These are phyloP conservation scores for Gymnocephalus cernua DNA, from an alignment of 2,113 vertebrate genomes.

Conservation along the genomic window DNA sequence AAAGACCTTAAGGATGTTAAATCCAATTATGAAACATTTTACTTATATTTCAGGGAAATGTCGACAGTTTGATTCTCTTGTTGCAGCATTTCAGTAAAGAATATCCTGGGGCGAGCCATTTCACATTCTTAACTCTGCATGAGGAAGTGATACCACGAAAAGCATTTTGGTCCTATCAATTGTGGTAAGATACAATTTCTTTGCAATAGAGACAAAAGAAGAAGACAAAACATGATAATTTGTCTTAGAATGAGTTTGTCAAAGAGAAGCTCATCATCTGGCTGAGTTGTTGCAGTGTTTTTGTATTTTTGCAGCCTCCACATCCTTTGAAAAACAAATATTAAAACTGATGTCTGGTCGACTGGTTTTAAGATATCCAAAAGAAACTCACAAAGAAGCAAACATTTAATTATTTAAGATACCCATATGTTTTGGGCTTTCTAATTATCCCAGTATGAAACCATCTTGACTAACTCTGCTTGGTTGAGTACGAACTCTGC, in stretches of 20 bases:
- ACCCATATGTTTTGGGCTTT: slow-evolving; percentile 48
- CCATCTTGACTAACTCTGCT: slow-evolving; percentile 48
- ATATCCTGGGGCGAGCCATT: not conserved
- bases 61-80: slow-evolving; percentile 12
- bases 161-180: not conserved
- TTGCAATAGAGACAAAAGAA: not conserved
- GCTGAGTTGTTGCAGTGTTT: not conserved
- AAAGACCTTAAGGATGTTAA: slow-evolving; percentile 13
- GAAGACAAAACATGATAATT: slow-evolving; percentile 1
- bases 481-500: slow-evolving; percentile 17
- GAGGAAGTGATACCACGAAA: not conserved
- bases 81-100: slow-evolving; percentile 5
- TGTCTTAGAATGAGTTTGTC: not conserved
- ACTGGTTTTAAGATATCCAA: slow-evolving; percentile 21
- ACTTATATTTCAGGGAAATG: slow-evolving; percentile 26
- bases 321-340: not conserved
- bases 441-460: slow-evolving; percentile 38
- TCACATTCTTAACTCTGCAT: not conserved
- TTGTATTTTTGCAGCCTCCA: not conserved
- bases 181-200: not conserved
- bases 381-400: slow-evolving; percentile 29
- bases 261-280: not conserved
- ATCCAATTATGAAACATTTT: slow-evolving; percentile 25
- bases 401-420: slow-evolving; percentile 32
- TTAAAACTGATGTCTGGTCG: slow-evolving; percentile 28